Evolutionary conservation across 2,888 invertebrate genomes (phyloP).

Genomic region (Epinotia ramella): DNA sequence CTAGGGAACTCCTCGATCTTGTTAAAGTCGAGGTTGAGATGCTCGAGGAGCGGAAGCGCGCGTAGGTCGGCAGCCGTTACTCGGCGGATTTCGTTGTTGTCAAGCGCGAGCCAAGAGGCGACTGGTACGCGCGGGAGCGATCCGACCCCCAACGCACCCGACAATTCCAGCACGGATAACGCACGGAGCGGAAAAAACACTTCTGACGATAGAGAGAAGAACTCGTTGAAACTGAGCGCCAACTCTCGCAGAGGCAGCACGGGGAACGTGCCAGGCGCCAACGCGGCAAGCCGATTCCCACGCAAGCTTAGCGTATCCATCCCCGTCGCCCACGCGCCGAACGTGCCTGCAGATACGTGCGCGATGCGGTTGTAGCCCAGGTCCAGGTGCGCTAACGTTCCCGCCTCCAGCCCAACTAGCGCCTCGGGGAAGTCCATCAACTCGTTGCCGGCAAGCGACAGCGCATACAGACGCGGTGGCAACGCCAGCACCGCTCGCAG

Average conservation of each 20-base stretch:
- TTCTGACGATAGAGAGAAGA: conserved; percentile 89
- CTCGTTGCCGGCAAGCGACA: conserved; percentile 91
- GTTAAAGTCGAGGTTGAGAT: conserved; percentile 94
- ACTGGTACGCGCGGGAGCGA: conserved; percentile 88
- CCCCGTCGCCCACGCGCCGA: conserved; percentile 89
- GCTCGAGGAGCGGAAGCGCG: conserved; percentile 88
- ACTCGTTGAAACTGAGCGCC: conserved; percentile 93
- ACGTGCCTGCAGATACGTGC: conserved; percentile 87
- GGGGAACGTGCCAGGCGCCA: conserved; percentile 87
- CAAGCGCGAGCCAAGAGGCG: conserved; percentile 91
- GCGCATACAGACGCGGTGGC: conserved; percentile 87
- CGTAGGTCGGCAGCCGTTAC: conserved; percentile 87
- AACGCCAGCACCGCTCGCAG: conserved; percentile 82
- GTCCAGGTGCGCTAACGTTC: conserved; percentile 88
- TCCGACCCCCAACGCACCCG: conserved; percentile 90
- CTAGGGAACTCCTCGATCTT: conserved; percentile 89
- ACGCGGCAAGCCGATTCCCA: conserved; percentile 90
- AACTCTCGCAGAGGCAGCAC: conserved; percentile 91
- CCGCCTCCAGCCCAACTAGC: conserved; percentile 86
- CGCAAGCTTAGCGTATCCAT: conserved; percentile 90
- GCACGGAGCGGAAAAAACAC: conserved; percentile 89
- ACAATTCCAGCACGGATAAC: conserved; percentile 92
- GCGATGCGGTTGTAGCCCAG: conserved; percentile 92
- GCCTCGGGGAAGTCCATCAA: conserved; percentile 87
- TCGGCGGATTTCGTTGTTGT: conserved; percentile 90